A percentile compares a stretch with the other conserved stretches of the same genome.
phyloP scores from a whole-genome alignment of 2,113 vertebrate genomes.

The Eleginops maclovinus region DNA sequence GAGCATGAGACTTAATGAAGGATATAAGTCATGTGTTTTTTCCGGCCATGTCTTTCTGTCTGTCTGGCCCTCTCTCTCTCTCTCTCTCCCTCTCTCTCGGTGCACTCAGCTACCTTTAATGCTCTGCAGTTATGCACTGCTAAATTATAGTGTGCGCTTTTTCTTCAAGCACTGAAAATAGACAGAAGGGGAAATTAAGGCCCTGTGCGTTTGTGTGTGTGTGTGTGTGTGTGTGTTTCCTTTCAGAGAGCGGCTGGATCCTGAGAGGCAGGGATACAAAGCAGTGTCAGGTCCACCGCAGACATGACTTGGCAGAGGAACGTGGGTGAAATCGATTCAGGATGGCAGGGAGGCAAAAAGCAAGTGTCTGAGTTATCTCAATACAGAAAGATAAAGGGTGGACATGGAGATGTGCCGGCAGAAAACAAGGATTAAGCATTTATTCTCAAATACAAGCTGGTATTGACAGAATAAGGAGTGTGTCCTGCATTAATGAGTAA shows the following conservation, averaged over 20 bases:
- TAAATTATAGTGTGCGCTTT: constrained; percentile 74
- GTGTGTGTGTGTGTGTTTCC: constrained; percentile 29
- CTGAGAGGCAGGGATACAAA: constrained; percentile 8
- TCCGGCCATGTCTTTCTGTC: constrained; percentile 11
- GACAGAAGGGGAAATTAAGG: constrained; percentile 66
- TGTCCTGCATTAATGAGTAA: no score
- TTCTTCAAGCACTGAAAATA: constrained; percentile 71
- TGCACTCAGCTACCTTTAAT: constrained; percentile 47
- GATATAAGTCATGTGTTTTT: constrained; percentile 32
- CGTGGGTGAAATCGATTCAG: constrained; percentile 38
- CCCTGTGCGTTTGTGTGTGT: constrained; percentile 43
- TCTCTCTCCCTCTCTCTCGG: constrained; percentile 22
- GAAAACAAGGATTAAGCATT: neutral
- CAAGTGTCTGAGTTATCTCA: constrained; percentile 26
- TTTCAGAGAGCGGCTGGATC: constrained; percentile 34
- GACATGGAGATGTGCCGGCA: neutral
- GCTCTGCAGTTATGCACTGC: constrained; percentile 49
- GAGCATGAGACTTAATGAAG: neutral
- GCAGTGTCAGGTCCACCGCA: constrained; percentile 3
- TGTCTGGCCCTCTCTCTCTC: constrained; percentile 31
- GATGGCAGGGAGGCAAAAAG: constrained; percentile 7
- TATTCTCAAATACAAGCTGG: no score
- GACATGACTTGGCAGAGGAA: constrained; percentile 22
- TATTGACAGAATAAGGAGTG: no score
- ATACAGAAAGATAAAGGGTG: constrained; percentile 1